phyloP scores from a whole-genome alignment of 2,888 invertebrate species.

The Anodontia alba region DNA sequence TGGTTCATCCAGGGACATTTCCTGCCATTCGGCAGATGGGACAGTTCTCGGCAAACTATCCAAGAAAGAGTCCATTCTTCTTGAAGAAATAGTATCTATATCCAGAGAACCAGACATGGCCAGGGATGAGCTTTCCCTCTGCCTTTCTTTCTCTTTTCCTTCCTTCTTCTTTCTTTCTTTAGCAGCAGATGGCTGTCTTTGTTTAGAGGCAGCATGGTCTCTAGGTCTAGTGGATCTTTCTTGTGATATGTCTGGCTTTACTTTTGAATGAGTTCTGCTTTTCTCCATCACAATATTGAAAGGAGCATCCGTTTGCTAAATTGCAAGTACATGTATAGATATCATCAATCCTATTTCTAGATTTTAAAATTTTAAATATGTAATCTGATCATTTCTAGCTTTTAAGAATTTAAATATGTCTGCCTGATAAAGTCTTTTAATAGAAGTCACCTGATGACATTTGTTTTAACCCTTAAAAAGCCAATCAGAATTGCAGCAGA shows the following conservation, averaged over 20 bases:
- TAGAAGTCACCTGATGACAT: no score
- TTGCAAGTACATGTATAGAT: no score
- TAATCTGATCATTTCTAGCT: no score
- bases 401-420: no score
- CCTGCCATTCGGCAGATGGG: slow-evolving; percentile 52
- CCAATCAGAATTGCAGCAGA: no score
- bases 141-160: neutral
- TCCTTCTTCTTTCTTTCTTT: neutral
- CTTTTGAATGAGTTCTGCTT: neutral
- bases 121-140: neutral
- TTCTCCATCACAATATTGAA: neutral
- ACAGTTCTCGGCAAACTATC: slow-evolving; percentile 47
- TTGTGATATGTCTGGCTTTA: neutral
- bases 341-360: no score
- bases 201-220: neutral
- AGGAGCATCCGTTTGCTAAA: neutral
- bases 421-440: no score
- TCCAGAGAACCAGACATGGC: slow-evolving; percentile 37
- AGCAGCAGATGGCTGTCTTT: neutral
- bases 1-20: slow-evolving; percentile 37
- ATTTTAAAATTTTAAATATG: no score
- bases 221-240: neutral
- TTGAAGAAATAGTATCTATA: slow-evolving; percentile 20
- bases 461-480: no score
- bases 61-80: slow-evolving; percentile 43